These are phyloP conservation scores for Phortica okadai DNA, from an alignment of 2,888 invertebrate genomes.

Conservation along the genomic window DNA sequence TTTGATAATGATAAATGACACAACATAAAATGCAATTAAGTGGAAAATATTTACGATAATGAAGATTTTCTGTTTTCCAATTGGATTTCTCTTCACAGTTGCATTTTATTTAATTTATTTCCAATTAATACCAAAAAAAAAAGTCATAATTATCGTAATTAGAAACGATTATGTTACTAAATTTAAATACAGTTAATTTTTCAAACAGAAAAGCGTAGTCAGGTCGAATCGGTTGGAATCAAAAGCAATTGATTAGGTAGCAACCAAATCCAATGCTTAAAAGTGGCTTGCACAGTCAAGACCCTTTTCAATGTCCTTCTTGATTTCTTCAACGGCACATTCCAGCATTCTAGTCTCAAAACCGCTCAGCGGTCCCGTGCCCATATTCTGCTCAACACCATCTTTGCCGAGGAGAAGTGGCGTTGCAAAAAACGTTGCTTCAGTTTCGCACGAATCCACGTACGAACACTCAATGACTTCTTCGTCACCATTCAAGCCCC, in stretches of 20 bases:
- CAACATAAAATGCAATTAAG: background rate
- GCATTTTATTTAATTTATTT: too few species aligned
- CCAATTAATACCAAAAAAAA: too few species aligned
- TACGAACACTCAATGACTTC: conserved; percentile 96
- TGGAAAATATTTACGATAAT: conserved; percentile 3
- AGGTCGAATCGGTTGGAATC: too few species aligned
- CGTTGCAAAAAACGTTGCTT: conserved; percentile 94
- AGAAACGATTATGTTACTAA: too few species aligned
- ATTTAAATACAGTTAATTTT: too few species aligned
- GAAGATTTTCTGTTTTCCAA: background rate
- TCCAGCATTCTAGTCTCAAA: conserved; percentile 90
- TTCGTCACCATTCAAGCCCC: conserved; percentile 86
- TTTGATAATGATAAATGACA: conserved; percentile 16
- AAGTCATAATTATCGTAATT: too few species aligned
- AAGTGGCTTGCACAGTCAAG: conserved; percentile 89
- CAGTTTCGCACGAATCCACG: conserved; percentile 91
- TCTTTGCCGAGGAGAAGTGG: conserved; percentile 92
- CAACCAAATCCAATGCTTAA: too few species aligned
- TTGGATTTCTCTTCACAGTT: background rate
- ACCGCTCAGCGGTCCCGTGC: conserved; percentile 88
- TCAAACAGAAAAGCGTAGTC: too few species aligned
- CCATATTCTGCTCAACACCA: conserved; percentile 95
- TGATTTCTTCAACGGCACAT: conserved; percentile 92
- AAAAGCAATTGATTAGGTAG: too few species aligned
- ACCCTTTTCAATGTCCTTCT: conserved; percentile 96